Conservation (phyloP, 2,888 invertebrate species). For the Sinotaia quadrata region DNA sequence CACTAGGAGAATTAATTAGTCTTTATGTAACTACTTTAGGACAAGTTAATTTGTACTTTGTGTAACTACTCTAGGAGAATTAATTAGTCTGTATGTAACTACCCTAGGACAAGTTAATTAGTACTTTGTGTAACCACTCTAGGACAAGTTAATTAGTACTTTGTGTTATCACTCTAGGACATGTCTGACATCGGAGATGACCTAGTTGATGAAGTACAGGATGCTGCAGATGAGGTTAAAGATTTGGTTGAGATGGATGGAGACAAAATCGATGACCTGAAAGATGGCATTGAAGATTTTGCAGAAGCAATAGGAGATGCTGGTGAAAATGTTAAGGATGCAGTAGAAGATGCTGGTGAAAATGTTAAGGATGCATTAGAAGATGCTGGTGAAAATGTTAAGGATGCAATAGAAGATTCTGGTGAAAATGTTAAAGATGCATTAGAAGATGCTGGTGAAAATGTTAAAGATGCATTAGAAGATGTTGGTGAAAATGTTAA, state of each 20-base stretch:
- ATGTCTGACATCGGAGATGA: slow-evolving; percentile 19
- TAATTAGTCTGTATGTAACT: too few relatives aligned
- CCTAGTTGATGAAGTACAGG: slow-evolving; percentile 14
- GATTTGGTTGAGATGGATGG: slow-evolving; percentile 9
- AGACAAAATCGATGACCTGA: slow-evolving; percentile 1
- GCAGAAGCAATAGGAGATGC: not conserved
- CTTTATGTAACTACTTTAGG: too few relatives aligned
- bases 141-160: too few relatives aligned
- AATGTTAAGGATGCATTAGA: slow-evolving; percentile 16
- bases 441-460: too few relatives aligned
- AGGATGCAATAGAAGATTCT: slow-evolving; percentile 13
- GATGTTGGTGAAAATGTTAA: slow-evolving; percentile 14
- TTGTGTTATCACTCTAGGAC: not conserved
- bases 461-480: slow-evolving; percentile 9
- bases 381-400: slow-evolving; percentile 3
- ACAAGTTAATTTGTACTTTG: too few relatives aligned
- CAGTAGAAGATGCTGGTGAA: slow-evolving; percentile 13
- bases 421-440: slow-evolving; percentile 16
- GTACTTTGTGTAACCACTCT: too few relatives aligned
- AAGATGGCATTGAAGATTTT: not conserved
- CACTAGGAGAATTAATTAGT: too few relatives aligned
- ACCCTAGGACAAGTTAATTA: too few relatives aligned
- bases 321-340: slow-evolving; percentile 6
- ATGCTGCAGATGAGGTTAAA: slow-evolving; percentile 8
- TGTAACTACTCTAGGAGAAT: too few relatives aligned